Evolutionary conservation across 2,888 invertebrate genomes (phyloP).

Genomic region (Gortyna flavago): DNA sequence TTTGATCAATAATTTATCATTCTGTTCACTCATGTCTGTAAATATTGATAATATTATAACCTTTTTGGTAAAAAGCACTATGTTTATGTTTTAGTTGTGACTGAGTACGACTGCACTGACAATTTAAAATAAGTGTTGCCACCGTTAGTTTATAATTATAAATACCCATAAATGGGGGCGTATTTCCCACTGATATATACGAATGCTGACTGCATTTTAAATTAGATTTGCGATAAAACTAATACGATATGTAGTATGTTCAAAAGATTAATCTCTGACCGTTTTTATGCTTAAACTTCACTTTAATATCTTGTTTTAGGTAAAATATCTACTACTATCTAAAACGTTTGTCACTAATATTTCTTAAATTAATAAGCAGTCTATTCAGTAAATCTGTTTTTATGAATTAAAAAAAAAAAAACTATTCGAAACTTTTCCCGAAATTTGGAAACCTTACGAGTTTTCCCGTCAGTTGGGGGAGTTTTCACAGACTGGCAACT

Average conservation of each 20-base stretch:
- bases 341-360: neutral
- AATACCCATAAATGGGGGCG: constrained; percentile 10
- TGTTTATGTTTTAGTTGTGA: constrained; percentile 39
- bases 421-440: neutral
- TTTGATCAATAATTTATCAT: constrained; percentile 25
- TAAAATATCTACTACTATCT: neutral
- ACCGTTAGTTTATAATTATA: constrained; percentile 5
- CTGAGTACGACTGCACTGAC: constrained; percentile 27
- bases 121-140: constrained; percentile 35
- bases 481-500: constrained; percentile 34
- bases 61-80: constrained; percentile 41
- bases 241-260: neutral
- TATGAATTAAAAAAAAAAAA: neutral
- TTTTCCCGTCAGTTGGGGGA: neutral
- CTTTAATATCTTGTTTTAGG: neutral
- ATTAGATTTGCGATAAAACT: neutral
- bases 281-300: neutral
- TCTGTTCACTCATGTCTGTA: constrained; percentile 46
- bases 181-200: neutral
- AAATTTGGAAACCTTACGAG: no score
- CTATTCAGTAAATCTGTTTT: neutral
- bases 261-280: neutral
- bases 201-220: neutral
- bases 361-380: no score
- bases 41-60: constrained; percentile 5